phyloP scores from a whole-genome alignment of 2,797 vertebrate species.

The Poeciliopsis turneri region DNA sequence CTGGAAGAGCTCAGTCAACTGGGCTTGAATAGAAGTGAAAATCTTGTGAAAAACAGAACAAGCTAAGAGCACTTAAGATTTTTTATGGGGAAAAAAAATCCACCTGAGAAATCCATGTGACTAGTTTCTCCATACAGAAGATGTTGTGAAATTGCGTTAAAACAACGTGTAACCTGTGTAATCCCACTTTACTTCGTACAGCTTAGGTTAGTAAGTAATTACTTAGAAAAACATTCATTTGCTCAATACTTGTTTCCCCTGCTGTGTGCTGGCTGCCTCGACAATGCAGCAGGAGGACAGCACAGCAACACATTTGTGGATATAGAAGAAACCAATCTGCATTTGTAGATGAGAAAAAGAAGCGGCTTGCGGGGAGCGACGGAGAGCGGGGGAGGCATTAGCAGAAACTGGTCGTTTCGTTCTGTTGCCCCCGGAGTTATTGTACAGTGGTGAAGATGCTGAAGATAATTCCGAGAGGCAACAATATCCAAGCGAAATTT shows the following conservation, averaged over 20 bases:
- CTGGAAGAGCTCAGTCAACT: neutral
- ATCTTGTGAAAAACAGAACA: neutral
- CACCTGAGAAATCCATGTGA: neutral
- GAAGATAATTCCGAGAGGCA: conserved; percentile 51
- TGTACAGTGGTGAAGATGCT: conserved; percentile 34
- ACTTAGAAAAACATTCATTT: neutral
- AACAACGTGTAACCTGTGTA: neutral
- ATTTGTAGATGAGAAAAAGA: conserved; percentile 31
- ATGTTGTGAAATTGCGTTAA: neutral
- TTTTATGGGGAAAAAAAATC: neutral
- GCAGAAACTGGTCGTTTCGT: conserved; percentile 49
- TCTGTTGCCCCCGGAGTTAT: conserved; percentile 42
- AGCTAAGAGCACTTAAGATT: neutral
- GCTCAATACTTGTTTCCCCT: neutral
- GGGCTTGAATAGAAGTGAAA: neutral
- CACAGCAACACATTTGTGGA: conserved; percentile 5
- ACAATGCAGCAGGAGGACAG: neutral
- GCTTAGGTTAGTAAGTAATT: neutral
- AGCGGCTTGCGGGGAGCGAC: conserved; percentile 10
- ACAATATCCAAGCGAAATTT: conserved; percentile 45
- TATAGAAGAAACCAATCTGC: conserved; percentile 25
- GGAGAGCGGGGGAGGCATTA: conserved; percentile 35
- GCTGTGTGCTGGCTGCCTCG: conserved; percentile 5
- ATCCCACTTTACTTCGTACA: neutral
- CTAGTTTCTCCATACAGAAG: neutral